Evolutionary conservation across 2,888 invertebrate species (phyloP).

Genomic region (Gandaritis pyraliata): DNA sequence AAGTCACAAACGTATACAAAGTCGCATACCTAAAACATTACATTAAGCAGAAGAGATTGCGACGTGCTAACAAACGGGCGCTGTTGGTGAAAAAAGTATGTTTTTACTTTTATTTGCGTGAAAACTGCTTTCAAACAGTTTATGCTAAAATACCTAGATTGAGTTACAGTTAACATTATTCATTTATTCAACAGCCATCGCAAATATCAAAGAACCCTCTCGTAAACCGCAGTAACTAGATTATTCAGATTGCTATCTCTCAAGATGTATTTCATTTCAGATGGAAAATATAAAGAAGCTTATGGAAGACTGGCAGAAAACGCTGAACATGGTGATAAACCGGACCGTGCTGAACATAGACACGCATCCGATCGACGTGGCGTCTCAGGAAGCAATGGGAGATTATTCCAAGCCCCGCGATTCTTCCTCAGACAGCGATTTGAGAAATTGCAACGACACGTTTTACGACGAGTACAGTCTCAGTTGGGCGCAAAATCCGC

Average conservation of each 20-base stretch:
- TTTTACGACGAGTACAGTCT: constrained; percentile 61
- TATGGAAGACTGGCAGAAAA: constrained; percentile 74
- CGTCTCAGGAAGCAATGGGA: constrained; percentile 71
- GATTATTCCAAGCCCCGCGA: constrained; percentile 68
- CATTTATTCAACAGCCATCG: constrained; percentile 29
- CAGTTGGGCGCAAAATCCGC: constrained; percentile 60
- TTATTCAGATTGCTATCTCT: constrained; percentile 17
- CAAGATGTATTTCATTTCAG: constrained; percentile 49
- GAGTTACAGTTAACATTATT: constrained; percentile 25
- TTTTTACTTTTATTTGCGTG: constrained; percentile 3
- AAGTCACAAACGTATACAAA: constrained; percentile 77
- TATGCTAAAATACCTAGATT: constrained; percentile 11
- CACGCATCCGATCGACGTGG: constrained; percentile 57
- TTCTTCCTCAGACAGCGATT: constrained; percentile 62
- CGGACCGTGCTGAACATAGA: constrained; percentile 59
- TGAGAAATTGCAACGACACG: constrained; percentile 54
- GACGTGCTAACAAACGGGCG: constrained; percentile 66
- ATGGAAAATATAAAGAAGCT: constrained; percentile 69
- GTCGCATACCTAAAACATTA: constrained; percentile 73
- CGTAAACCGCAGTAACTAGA: constrained; percentile 22
- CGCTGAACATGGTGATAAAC: constrained; percentile 68
- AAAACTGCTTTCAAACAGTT: constrained; percentile 10
- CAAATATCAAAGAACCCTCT: constrained; percentile 24
- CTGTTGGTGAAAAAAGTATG: constrained; percentile 71
- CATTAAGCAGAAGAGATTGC: constrained; percentile 70